Base-by-base conservation (phyloP, 2,113 vertebrate species). In the Hemichromis elongatus region DNA sequence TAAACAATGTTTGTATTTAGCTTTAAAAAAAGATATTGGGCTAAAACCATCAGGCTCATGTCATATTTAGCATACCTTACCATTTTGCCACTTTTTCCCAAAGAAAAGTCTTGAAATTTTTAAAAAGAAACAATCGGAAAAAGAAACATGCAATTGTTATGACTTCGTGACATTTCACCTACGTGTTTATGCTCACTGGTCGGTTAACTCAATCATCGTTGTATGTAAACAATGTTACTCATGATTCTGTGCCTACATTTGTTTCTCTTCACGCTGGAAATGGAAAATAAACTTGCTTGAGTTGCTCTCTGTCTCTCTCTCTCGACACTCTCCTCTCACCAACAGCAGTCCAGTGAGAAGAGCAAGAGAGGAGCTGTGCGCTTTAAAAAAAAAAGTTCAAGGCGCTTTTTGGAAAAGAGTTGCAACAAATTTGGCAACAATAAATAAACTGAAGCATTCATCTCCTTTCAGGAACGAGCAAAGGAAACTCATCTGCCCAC, bases 61-160 rank as follows among this genome's bases (percentile, higher is more conserved):
- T 10, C 10, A 66, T 37, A 66, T 37, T 37, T 66, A 40, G 59
- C 0, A 0, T 63, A 7, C 35, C n/a, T 2, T 24, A 68, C n/a
- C 37, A 40, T 1, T 68, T 24, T 24, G 5, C 21, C 13, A 45
- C 8, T 45, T 70, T 63, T 45, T 1, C 7, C 14, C 0, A 45
- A 70, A 26, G 40, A 70, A 70, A 45, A 26, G 5, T 26, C 37
- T 26, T 26, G 63, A 42, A 45, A 1, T 1, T 70, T 57, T 45
- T 6, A 4, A 68, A 73, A 70, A 47, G 4, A 28, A 73, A 47
- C 3, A 28, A 47, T 18, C 2, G 9, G 14, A 47, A 73, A 68
- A 73, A 73, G 14, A 73, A 47, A 18, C 66, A 73, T 3, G 3
- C 21, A 70, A 70, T 6, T 73, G 40, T 47, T 73, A 73, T 50